Evolutionary conservation across 2,888 invertebrate genomes (phyloP).

Genomic region (Endomychus coccineus): DNA sequence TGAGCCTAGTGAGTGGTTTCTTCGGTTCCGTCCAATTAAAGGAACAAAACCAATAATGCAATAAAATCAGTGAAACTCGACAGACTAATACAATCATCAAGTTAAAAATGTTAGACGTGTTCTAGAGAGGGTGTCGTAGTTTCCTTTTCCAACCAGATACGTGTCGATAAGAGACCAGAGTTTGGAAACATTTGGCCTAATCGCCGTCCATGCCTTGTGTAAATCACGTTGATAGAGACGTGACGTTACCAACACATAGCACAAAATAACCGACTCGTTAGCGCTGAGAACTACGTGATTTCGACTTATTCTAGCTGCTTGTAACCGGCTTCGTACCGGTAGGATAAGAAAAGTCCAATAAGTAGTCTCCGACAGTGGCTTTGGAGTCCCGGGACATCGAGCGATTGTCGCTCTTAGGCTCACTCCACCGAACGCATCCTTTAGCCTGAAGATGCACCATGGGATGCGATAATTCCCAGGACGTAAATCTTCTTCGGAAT

Average conservation of each 20-base stretch:
- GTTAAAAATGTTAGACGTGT: conserved; percentile 37
- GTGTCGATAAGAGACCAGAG: conserved; percentile 34
- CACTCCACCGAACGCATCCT: conserved; percentile 4
- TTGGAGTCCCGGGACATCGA: too few species aligned
- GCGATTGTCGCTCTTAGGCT: conserved; percentile 1
- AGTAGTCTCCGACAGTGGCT: conserved; percentile 37
- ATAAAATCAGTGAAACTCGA: conserved; percentile 25
- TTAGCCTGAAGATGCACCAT: not conserved
- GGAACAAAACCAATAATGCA: conserved; percentile 19
- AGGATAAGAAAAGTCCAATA: conserved; percentile 36
- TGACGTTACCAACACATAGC: too few species aligned
- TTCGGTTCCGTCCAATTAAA: conserved; percentile 18
- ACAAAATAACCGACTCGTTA: too few species aligned
- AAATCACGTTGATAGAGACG: too few species aligned
- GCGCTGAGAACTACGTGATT: too few species aligned
- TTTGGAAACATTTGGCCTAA: conserved; percentile 40
- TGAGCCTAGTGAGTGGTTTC: too few species aligned
- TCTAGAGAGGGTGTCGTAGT: conserved; percentile 41
- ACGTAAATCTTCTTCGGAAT: conserved; percentile 41
- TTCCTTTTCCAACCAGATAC: conserved; percentile 34
- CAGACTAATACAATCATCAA: conserved; percentile 37
- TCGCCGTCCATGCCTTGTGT: conserved; percentile 38
- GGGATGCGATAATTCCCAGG: conserved; percentile 30
- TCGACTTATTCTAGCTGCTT: conserved; percentile 32
- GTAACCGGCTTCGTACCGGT: conserved; percentile 34